Base-by-base conservation (phyloP, 2,888 invertebrate genomes). In the Patella depressa region DNA sequence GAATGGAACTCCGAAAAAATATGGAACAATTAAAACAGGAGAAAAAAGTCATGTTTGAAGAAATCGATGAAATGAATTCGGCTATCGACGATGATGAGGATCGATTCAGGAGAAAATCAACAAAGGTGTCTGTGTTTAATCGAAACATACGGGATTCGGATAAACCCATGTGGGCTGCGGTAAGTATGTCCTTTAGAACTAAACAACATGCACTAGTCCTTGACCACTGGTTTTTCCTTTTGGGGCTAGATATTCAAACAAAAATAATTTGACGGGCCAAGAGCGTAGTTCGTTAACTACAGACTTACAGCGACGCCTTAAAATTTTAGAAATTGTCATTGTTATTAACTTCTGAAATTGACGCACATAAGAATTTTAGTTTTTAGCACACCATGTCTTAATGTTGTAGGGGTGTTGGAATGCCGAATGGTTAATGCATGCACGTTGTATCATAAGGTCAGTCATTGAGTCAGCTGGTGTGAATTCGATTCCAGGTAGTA, bases 131-230 rank as follows among this genome's bases (percentile, higher is more conserved):
- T 12, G 65, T 24, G 11, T 65, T 65, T 19, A 14, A 24, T 15
- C 19, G 65, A 24, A 17, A 29, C 24, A 11, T 19, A 19, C 53
- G 70, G 24, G 70, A 75, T 54, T 71, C 75, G 2, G 75, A 75
- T 19, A 75, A 75, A 29, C 75, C 75, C 14, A 53, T 54, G 19
- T 75, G 75, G 75, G 75, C 70, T 14, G 70, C 71, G 12, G 75
- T 75, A 45, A 71, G 75, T 65, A 59, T 55, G 3, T 3, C 15
- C 12, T 53, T 3, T 73, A 45, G 45, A 45, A 45, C 45, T 45
- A 45, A 45, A 45, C 9, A 45, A 45, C 45, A 45, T 45, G 45
- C 9, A 45, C 45, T 45, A 7, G 1, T 45, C 9, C 9, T 9
- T 9, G 45, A 45, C 5, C 34, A 34, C 5, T 71, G 29, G 45